These are phyloP conservation scores for Atethmia centrago DNA, from an alignment of 2,888 invertebrate species.

Conservation along the genomic window DNA sequence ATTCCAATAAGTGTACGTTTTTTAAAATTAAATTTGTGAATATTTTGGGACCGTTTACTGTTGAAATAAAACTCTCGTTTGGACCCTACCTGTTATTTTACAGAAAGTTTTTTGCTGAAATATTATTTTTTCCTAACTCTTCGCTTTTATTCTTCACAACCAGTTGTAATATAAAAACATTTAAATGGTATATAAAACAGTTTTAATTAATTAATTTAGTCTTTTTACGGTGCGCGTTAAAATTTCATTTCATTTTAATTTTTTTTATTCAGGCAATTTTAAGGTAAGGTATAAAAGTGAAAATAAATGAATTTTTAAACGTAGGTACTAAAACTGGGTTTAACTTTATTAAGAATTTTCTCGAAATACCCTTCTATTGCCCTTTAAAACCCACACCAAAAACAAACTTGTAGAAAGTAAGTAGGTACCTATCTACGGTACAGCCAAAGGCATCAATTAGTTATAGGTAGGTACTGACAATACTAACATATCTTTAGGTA, in stretches of 20 bases:
- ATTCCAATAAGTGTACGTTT: not conserved
- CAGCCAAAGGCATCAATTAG: not conserved
- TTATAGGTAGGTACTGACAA: no score
- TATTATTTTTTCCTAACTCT: conserved; percentile 3
- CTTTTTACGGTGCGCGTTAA: conserved; percentile 34
- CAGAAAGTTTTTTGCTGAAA: conserved; percentile 2
- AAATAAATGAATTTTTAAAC: conserved; percentile 25
- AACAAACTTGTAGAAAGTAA: not conserved
- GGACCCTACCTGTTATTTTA: not conserved
- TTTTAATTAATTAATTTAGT: conserved; percentile 35
- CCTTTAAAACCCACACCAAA: not conserved
- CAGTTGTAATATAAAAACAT: conserved; percentile 17
- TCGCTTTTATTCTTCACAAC: conserved; percentile 29
- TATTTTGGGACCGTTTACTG: not conserved
- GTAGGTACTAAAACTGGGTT: conserved; percentile 6
- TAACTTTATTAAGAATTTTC: not conserved
- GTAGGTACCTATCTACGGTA: not conserved
- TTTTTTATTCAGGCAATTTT: conserved; percentile 23
- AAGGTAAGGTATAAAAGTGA: not conserved
- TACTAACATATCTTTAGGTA: no score
- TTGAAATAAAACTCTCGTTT: conserved; percentile 9
- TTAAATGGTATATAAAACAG: conserved; percentile 17
- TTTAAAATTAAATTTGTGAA: not conserved
- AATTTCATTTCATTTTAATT: conserved; percentile 37
- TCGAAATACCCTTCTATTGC: not conserved